phyloP scores from a whole-genome alignment of 2,888 invertebrate genomes.

The Kuschelorhynchus macadamiae region DNA sequence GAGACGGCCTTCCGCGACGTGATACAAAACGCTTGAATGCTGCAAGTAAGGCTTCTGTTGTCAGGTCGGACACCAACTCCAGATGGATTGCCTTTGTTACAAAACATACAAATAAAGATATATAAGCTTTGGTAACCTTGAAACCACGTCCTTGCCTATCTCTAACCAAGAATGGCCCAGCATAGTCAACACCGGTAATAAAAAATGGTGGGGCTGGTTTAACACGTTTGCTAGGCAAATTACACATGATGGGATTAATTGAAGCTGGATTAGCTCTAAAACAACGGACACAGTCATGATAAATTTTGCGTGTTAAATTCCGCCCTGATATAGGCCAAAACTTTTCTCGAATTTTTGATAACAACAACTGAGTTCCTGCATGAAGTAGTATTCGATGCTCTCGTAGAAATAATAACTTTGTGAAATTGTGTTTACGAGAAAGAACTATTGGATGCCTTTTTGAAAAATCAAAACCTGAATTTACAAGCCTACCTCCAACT shows the following conservation, averaged over 20 bases:
- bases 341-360: background rate
- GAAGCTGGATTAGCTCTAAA: conserved; percentile 39
- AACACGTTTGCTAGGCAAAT: conserved; percentile 53
- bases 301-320: background rate
- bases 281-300: conserved; percentile 44
- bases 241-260: conserved; percentile 54
- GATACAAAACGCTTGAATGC: conserved; percentile 7
- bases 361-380: background rate
- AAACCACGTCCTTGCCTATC: background rate
- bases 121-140: background rate
- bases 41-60: background rate
- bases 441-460: no score
- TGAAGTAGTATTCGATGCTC: background rate
- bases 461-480: conserved; percentile 7
- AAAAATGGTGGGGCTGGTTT: conserved; percentile 45
- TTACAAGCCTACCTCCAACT: conserved; percentile 43
- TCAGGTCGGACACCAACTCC: background rate
- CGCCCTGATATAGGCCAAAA: conserved; percentile 5
- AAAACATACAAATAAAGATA: conserved; percentile 6
- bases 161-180: conserved; percentile 36
- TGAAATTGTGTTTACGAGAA: background rate
- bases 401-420: conserved; percentile 5
- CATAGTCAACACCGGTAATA: conserved; percentile 40
- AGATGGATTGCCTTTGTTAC: background rate
- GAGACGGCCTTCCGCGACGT: conserved; percentile 18